Evolutionary conservation across 2,888 invertebrate species (phyloP), one percentile per base, ranked within the genome.

Genomic region (Xylota segnis): DNA sequence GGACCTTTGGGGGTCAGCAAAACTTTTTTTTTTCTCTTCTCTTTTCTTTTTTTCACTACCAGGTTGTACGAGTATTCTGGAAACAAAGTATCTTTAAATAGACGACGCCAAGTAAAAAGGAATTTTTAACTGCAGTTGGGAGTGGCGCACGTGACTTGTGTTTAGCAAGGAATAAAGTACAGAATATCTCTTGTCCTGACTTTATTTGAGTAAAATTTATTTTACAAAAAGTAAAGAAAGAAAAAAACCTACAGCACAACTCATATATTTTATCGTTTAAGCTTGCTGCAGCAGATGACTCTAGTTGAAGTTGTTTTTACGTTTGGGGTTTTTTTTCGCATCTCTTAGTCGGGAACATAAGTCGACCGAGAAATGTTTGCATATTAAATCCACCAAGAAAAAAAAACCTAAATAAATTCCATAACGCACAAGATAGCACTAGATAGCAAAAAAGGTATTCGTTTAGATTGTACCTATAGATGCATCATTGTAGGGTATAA

Each of bases 331-430:
- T 37, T 78, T n/a, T 56, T n/a, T 68, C 14, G 34, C 9, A 34
- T 34, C n/a, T 43, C 23, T 18, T 40, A 59, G 59, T 52, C 32
- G 68, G 84, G 12, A 84, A 84, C 47, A 63, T 70, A 84, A 84
- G 79, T 84, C 79, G 59, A 59, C 65, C 84, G 70, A 66, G n/a
- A 71, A 84, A 63, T 68, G 63, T 70, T 84, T 75, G 75, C 65
- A 65, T 65, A 74, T 14, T 59, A 23, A 34, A 45, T 18, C 54
- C 47, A 18, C 2, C 37, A 12, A 32, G 47, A 65, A 54, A 78
- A 76, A 76, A 45, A n/a, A n/a, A n/a, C n/a, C 12, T 37, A 72
- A 65, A 76, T 52, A 56, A 65, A 59, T 76, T 72, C 54, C 78
- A 78, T 63, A 71, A 63, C 70, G 78, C 61, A 71, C 78, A 45